phyloP scores from a whole-genome alignment of 2,888 invertebrate genomes.

The Nowickia ferox region DNA sequence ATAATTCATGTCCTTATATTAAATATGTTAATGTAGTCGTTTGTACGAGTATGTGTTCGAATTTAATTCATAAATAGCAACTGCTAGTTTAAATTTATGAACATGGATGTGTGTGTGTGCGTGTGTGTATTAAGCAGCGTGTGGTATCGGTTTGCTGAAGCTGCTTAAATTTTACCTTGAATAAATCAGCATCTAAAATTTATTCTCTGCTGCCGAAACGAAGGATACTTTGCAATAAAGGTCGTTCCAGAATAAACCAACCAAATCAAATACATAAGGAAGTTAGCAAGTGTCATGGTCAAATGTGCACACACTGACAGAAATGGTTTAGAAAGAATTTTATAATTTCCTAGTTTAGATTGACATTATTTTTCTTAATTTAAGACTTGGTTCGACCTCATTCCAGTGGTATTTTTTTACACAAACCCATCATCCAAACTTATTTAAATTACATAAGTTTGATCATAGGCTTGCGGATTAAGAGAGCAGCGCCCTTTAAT shows the following conservation, averaged over 20 bases:
- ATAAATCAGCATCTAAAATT: constrained; percentile 61
- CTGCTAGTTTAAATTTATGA: constrained; percentile 1
- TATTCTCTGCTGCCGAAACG: constrained; percentile 19
- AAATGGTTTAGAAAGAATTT: background rate
- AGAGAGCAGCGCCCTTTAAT: too few relatives aligned
- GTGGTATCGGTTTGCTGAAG: constrained; percentile 31
- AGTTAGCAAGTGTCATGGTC: constrained; percentile 15
- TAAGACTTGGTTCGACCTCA: too few relatives aligned
- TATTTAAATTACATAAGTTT: too few relatives aligned
- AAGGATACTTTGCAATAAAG: constrained; percentile 62
- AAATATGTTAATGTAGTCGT: background rate
- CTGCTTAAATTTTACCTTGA: constrained; percentile 52
- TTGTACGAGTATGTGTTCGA: background rate
- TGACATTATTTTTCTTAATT: background rate
- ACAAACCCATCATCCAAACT: too few relatives aligned
- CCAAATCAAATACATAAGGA: background rate
- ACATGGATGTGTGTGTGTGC: background rate
- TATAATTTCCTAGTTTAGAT: too few relatives aligned
- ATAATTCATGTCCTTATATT: constrained; percentile 9
- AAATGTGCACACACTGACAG: constrained; percentile 1
- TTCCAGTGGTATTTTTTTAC: too few relatives aligned
- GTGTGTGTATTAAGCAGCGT: constrained; percentile 3
- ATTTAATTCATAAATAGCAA: constrained; percentile 29
- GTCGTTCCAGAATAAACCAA: constrained; percentile 52
- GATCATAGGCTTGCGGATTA: too few relatives aligned